Evolutionary conservation across 2,113 vertebrate genomes (phyloP).

Genomic region (Chroicocephalus ridibundus): DNA sequence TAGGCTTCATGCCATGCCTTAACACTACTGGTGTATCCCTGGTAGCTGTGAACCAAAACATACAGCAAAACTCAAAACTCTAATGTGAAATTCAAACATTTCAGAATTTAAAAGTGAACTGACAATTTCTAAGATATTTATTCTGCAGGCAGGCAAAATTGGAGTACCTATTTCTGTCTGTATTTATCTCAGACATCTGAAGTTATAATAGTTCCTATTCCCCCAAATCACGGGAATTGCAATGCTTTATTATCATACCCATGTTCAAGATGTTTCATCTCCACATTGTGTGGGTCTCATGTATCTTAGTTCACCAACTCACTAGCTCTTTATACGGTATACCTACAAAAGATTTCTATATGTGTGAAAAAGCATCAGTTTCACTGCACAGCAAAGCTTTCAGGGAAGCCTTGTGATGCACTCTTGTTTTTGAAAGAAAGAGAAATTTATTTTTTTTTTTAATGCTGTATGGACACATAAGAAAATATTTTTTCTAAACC

Average conservation of each 20-base stretch:
- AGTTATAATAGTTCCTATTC: not conserved
- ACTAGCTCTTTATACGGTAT: not conserved
- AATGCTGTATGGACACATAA: not conserved
- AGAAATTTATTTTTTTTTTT: not conserved
- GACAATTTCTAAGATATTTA: not conserved
- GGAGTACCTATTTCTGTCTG: not conserved
- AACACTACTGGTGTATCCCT: not conserved
- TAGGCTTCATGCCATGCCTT: not conserved
- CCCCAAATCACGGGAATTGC: not conserved
- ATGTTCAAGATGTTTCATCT: not conserved
- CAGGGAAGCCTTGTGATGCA: not conserved
- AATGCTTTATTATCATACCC: not conserved
- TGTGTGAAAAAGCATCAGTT: not conserved
- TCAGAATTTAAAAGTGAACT: not conserved
- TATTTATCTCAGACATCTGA: not conserved
- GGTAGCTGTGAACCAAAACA: not conserved
- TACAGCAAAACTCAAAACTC: not conserved
- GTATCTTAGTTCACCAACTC: not conserved
- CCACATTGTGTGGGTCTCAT: not conserved
- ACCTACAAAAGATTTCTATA: not conserved
- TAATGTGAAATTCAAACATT: not conserved
- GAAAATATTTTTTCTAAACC: not conserved
- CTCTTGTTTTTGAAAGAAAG: not conserved
- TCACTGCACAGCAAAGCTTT: not conserved
- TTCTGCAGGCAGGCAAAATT: not conserved